phyloP scores from a whole-genome alignment of 2,797 vertebrate species.

The Orestias chungarensis region DNA sequence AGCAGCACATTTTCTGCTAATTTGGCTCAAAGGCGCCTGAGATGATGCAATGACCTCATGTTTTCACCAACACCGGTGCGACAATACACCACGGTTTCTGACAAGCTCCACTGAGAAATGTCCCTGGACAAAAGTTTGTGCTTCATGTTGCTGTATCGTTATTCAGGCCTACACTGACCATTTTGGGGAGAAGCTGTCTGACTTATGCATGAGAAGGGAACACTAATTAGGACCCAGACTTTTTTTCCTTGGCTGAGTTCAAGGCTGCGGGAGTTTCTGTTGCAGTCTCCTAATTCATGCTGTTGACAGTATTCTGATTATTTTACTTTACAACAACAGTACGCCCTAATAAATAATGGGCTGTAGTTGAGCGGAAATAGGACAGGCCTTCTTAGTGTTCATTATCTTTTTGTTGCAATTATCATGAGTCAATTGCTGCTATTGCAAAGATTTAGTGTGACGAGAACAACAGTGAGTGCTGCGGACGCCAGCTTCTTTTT shows the following conservation, averaged over 20 bases:
- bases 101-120: slow-evolving; percentile 50
- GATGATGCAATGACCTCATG: slow-evolving; percentile 65
- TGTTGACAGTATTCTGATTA: slow-evolving; percentile 45
- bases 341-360: slow-evolving; percentile 30
- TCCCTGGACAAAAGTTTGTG: slow-evolving; percentile 41
- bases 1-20: slow-evolving; percentile 41
- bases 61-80: slow-evolving; percentile 27
- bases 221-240: slow-evolving; percentile 52
- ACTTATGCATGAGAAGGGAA: slow-evolving; percentile 54
- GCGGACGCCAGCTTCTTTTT: slow-evolving; percentile 8
- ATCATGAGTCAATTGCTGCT: slow-evolving; percentile 42
- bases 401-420: slow-evolving; percentile 40
- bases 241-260: slow-evolving; percentile 37
- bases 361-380: slow-evolving; percentile 44
- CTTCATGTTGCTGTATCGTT: slow-evolving; percentile 40
- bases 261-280: slow-evolving; percentile 53
- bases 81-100: slow-evolving; percentile 43
- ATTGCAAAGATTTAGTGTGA: slow-evolving; percentile 31
- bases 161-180: slow-evolving; percentile 38
- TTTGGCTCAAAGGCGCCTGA: slow-evolving; percentile 40
- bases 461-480: background rate
- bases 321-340: slow-evolving; percentile 56
- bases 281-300: slow-evolving; percentile 68
- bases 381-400: slow-evolving; percentile 21
- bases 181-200: slow-evolving; percentile 34